Conservation (phyloP, 2,888 invertebrate species). For the Pheosia tremula region DNA sequence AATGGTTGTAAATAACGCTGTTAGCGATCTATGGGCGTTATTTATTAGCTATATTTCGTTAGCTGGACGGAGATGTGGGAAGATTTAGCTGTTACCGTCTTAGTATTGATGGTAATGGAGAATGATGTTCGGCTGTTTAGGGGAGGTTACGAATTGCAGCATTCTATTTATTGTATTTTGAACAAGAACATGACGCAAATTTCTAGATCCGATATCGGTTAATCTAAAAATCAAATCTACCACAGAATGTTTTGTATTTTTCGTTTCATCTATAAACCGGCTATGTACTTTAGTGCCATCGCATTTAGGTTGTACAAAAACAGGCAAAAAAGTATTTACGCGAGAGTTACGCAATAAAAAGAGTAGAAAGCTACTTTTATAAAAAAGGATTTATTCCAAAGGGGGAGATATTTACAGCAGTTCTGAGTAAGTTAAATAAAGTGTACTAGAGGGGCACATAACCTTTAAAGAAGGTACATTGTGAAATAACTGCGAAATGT, state of each 20-base stretch:
- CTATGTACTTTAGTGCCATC: too few species aligned
- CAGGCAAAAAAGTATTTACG: too few species aligned
- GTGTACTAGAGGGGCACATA: conserved; percentile 31
- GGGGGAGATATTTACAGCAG: conserved; percentile 22
- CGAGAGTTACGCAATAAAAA: neutral
- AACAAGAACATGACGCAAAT: too few species aligned
- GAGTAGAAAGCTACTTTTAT: neutral
- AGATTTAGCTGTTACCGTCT: neutral
- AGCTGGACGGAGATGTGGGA: neutral
- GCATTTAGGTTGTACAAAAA: too few species aligned
- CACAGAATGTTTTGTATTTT: too few species aligned
- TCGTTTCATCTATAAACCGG: too few species aligned
- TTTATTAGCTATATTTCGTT: conserved; percentile 9
- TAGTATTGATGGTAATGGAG: conserved; percentile 4
- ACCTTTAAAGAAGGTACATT: conserved; percentile 47
- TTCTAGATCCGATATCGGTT: too few species aligned
- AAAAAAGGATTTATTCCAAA: conserved; percentile 25
- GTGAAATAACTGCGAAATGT: conserved; percentile 38
- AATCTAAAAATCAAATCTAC: too few species aligned
- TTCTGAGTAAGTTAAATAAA: conserved; percentile 35
- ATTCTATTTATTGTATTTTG: too few species aligned
- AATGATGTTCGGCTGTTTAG: neutral
- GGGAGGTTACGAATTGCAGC: neutral
- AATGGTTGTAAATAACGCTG: conserved; percentile 34
- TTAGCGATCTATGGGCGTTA: conserved; percentile 25